Evolutionary conservation across 2,888 invertebrate species (phyloP), one percentile per base, ranked within the genome.

Genomic region (Periphyllus acericola): DNA sequence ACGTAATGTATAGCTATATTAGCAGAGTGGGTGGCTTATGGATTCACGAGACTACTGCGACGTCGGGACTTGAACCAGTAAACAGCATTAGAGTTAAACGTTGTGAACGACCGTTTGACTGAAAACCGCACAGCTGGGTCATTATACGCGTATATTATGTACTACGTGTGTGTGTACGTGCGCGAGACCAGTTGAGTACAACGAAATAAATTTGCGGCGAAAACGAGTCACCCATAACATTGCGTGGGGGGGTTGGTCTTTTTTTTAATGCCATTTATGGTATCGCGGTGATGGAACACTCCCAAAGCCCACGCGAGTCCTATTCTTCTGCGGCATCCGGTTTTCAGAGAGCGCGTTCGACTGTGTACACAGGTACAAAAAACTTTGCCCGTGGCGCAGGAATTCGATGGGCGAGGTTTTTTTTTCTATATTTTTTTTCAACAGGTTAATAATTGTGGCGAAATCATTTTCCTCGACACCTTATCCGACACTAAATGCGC

Each of bases 241-340:
- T 87, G 86, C 86, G 86, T 87, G 86, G 86, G 86, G 86, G 71
- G 72, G 84, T 85, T 72, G 79, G 85, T 86, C 72, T 71, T 84
- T 84, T 84, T 85, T 85, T 85, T 85, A 87, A 80, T 87, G 74
- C 86, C 86, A 74, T 87, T 87, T 87, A 87, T 87, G 86, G 86
- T 87, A 52, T 87, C 60, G 86, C 72, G 86, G 86, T 87, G 86
- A 87, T 87, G 80, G 86, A 87, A 87, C 86, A 87, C 86, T 87
- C 86, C 86, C 86, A 87, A 74, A 60, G 86, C 86, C 86, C 86
- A 87, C 86, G 86, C 80, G 19, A 87, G 74, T 79, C 72, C 86
- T 87, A 87, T 84, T 84, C 83, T 80, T 71, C 72, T 72, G 71
- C 72, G 60, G 86, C 72, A 87, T 87, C 86, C 86, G 86, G 86